Base-by-base conservation (phyloP, 2,888 invertebrate species). In the Lepidocyrtoides sp. region DNA sequence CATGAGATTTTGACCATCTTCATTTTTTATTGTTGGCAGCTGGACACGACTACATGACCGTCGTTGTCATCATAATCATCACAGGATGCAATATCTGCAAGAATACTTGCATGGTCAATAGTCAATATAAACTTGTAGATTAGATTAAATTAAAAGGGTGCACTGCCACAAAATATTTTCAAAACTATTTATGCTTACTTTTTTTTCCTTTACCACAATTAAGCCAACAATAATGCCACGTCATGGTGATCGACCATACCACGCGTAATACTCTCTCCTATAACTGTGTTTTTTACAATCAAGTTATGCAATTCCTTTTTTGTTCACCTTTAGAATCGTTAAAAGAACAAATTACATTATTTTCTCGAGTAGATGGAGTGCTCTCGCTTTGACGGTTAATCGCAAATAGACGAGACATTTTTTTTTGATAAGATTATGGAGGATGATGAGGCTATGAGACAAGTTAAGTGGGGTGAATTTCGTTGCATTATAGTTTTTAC, bases 11-110 rank as follows among this genome's bases (percentile, higher is more conserved):
- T 29, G 79, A 26, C 29, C 79, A 79, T 79, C 79, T 79, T 54
- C 79, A 79, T 79, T 79, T 79, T 77, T 79, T 79, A 79, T 66
- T 72, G 44, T 72, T 84, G 84, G 72, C 84, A 84, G 84, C 84
- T 84, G 84, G 84, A 84, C 84, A 84, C 63, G 72, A 84, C 72
- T 36, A 29, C 17, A 72, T 51, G 0, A 10, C 41, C 63, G 48
- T 0, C 32, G 8, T 20, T 2, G 41, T 20, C 20, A 44, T n/a
- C 51, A 1, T 48, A n/a, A 23, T 75, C 44, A 2, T 51, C 7
- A 26, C n/a, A 69, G 36, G 17, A 66, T 32, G n/a, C 32, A 54
- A 29, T 79, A n/a, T n/a, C n/a, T n/a, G n/a, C n/a, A n/a, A n/a
- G n/a, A n/a, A n/a, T n/a, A n/a, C n/a, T n/a, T n/a, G 54, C 79